Evolutionary conservation across 2,888 invertebrate species (phyloP), one percentile per base, ranked within the genome.

Genomic region (Zhuqinia jingwanae): DNA sequence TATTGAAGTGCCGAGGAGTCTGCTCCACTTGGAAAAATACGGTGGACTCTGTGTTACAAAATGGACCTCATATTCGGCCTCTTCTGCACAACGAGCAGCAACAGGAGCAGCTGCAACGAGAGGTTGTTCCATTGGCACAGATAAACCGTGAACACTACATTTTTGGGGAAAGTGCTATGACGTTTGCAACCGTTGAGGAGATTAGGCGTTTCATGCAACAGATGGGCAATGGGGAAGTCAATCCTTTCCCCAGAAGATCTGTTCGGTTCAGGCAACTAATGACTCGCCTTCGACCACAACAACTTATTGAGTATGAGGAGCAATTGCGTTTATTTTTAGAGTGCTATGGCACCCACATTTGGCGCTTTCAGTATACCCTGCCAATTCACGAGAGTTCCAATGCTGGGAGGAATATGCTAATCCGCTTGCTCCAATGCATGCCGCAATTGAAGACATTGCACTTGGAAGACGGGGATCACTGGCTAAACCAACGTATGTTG

Each of bases 341-440:
- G 1, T 25, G 22, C n/a, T 53, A 15, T n/a, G 75, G 75, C 1
- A 15, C 50, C 1, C n/a, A 50, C 27, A 27, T 75, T 6, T 75
- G 53, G 53, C 50, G 53, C 27, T 75, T 75, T 42, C 25, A 53
- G 3, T 75, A 53, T 30, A 75, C 22, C 2, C 53, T 75, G 15
- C 75, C 75, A 5, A 15, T 53, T 53, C 15, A 58, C 10, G 58
- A 58, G 15, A 58, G 11, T 8, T 11, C 58, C 0, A 22, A 22
- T 58, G 20, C 22, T 1, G 58, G 22, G 2, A 0, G 20, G 1
- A 58, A 25, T 11, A 58, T 25, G 22, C 10, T 58, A 20, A 22
- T 25, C 5, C 22, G 15, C 25, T 6, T 25, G 1, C 25, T 58
- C 2, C 56, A 17, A 11, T 2, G 22, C 58, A 5, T 58, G 15